These are phyloP conservation scores for Sander vitreus DNA, from an alignment of 2,113 vertebrate genomes.

Conservation along the genomic window DNA sequence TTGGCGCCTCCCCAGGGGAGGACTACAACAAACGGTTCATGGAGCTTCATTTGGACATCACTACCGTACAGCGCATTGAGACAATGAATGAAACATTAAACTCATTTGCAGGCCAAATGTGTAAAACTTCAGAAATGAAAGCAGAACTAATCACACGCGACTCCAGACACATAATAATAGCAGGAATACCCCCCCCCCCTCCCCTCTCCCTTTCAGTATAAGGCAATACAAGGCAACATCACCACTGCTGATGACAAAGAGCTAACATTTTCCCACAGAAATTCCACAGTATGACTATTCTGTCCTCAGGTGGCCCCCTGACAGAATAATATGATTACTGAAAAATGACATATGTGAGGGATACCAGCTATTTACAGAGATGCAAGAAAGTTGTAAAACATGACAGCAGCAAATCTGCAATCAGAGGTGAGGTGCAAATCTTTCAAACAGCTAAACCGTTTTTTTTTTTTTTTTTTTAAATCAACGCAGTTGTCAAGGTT, in stretches of 20 bases:
- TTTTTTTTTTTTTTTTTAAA: conserved; percentile 24
- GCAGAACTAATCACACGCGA: no score
- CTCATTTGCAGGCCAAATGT: no score
- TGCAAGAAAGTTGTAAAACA: not conserved
- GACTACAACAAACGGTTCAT: no score
- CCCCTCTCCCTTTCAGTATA: no score
- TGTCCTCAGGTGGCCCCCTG: not conserved
- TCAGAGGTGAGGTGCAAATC: not conserved
- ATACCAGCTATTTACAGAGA: not conserved
- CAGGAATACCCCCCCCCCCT: no score
- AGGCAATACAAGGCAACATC: not conserved
- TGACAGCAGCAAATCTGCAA: conserved; percentile 1
- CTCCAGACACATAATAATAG: no score
- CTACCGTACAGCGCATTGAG: no score
- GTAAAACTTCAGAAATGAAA: no score
- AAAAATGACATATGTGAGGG: not conserved
- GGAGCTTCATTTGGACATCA: no score
- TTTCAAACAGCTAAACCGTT: conserved; percentile 3
- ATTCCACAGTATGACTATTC: not conserved
- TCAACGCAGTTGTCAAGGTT: conserved; percentile 16
- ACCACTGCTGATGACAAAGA: not conserved
- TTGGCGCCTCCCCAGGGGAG: no score
- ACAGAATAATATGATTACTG: not conserved
- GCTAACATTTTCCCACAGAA: not conserved
- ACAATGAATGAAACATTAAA: no score